These are phyloP conservation scores for Neodiprion virginianus DNA, from an alignment of 1,140 invertebrate species.

Conservation along the genomic window DNA sequence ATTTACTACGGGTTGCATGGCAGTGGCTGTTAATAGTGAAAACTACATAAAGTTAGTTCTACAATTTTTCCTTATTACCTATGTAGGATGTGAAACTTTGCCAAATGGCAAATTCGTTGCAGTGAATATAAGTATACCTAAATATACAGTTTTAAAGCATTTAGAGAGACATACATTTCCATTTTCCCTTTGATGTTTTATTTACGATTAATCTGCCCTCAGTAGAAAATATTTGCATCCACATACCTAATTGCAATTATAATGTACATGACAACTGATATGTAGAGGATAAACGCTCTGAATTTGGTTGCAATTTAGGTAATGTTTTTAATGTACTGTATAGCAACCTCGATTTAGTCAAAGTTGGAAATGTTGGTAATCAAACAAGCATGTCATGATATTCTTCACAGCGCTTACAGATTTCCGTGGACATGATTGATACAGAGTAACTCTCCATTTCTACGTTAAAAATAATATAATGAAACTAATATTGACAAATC, in stretches of 20 bases:
- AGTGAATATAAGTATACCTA: neutral
- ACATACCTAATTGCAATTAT: too few relatives aligned
- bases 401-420: neutral
- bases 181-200: conserved; percentile 2
- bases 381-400: neutral
- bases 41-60: too few relatives aligned
- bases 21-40: too few relatives aligned
- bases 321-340: neutral
- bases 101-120: neutral
- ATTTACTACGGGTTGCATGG: too few relatives aligned
- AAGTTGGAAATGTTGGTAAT: neutral
- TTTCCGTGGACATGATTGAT: neutral
- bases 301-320: neutral
- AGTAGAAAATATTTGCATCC: neutral
- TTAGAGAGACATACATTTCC: conserved; percentile 5
- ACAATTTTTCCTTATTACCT: too few relatives aligned
- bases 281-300: neutral
- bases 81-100: neutral
- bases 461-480: neutral
- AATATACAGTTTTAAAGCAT: neutral
- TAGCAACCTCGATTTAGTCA: neutral
- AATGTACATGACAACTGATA: neutral
- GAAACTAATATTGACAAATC: too few relatives aligned
- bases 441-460: neutral
- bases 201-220: neutral